phyloP scores from a whole-genome alignment of 2,113 vertebrate genomes.

The Alethe diademata region DNA sequence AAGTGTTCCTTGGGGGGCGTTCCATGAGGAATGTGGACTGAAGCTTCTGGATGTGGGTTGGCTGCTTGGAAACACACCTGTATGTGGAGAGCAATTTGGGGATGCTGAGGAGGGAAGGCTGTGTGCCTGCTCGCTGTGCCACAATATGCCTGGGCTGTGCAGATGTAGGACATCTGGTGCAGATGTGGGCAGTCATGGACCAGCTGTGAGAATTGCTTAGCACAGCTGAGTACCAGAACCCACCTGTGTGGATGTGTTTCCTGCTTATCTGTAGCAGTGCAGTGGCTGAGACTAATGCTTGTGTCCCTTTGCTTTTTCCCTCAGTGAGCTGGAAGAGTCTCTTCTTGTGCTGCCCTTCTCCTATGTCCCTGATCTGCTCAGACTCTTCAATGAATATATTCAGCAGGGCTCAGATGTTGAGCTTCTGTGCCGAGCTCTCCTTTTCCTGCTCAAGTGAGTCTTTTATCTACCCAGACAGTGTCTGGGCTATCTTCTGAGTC shows the following conservation, averaged over 20 bases:
- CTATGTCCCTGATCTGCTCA: constrained; percentile 88
- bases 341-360: constrained; percentile 93
- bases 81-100: background rate
- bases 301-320: background rate
- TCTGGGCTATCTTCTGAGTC: background rate
- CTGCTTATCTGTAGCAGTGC: background rate
- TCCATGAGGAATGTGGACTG: background rate
- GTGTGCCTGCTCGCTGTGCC: background rate
- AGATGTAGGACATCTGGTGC: background rate
- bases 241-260: background rate
- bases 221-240: background rate
- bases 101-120: background rate
- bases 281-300: background rate
- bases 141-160: background rate
- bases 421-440: constrained; percentile 91
- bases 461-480: background rate
- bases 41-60: background rate
- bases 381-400: constrained; percentile 85
- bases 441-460: constrained; percentile 91
- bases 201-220: background rate
- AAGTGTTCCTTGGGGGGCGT: background rate
- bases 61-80: background rate
- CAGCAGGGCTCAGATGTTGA: constrained; percentile 85
- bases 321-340: constrained; percentile 92
- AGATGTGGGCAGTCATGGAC: background rate